These are phyloP conservation scores for Drosophila tripunctata DNA, from an alignment of 2,888 invertebrate genomes.

Conservation along the genomic window DNA sequence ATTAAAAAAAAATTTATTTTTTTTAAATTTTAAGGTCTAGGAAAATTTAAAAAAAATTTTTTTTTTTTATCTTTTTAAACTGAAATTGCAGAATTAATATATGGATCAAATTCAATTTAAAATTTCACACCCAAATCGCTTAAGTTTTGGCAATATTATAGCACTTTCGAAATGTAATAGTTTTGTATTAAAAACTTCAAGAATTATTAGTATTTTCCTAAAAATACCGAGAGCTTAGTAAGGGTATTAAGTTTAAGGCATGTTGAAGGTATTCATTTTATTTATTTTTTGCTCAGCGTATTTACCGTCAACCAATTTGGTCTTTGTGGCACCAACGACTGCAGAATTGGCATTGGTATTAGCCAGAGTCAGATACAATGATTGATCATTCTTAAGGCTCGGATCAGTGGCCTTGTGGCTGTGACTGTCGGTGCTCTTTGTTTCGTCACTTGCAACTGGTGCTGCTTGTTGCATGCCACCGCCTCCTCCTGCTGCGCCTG, in stretches of 20 bases:
- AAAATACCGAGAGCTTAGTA: neutral
- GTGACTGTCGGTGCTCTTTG: slow-evolving; percentile 81
- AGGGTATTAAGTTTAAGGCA: neutral
- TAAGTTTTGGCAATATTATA: no score
- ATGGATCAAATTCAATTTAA: no score
- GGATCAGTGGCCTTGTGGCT: slow-evolving; percentile 37
- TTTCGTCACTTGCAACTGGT: slow-evolving; percentile 54
- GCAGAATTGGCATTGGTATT: slow-evolving; percentile 27
- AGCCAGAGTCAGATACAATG: slow-evolving; percentile 58
- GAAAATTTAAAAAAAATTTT: no score
- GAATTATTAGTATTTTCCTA: no score
- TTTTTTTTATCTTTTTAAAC: no score
- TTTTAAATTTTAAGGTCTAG: no score
- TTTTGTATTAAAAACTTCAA: no score
- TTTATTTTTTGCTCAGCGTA: slow-evolving; percentile 20
- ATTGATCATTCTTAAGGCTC: slow-evolving; percentile 60
- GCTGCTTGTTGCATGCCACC: slow-evolving; percentile 37
- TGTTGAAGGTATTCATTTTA: neutral
- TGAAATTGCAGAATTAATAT: no score
- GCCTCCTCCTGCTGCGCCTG: neutral
- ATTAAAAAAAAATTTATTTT: no score
- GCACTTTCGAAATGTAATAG: no score
- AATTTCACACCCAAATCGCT: no score
- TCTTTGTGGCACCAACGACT: slow-evolving; percentile 29
- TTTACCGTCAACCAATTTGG: slow-evolving; percentile 62